Evolutionary conservation across 2,113 vertebrate genomes (phyloP).

Genomic region (Gadus chalcogrammus): DNA sequence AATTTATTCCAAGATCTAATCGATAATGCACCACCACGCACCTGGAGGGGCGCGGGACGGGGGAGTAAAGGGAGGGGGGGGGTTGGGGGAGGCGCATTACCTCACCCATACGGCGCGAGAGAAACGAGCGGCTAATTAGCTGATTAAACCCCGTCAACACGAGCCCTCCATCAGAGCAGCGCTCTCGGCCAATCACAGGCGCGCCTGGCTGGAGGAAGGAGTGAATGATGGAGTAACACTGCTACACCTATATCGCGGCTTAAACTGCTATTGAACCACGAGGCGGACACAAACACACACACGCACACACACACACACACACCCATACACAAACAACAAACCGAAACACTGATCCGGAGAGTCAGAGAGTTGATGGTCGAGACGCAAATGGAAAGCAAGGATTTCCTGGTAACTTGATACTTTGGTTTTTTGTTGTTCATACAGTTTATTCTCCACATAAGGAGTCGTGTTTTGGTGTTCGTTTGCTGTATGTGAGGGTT

Average conservation of each 20-base stretch:
- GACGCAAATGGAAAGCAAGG: too few relatives aligned
- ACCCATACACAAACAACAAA: too few relatives aligned
- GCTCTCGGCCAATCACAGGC: constrained; percentile 67
- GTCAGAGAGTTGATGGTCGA: too few relatives aligned
- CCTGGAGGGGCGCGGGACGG: constrained; percentile 59
- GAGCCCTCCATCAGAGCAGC: constrained; percentile 34
- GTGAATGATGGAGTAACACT: constrained; percentile 26
- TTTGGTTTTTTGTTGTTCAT: too few relatives aligned
- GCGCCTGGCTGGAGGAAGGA: constrained; percentile 36
- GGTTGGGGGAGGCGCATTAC: constrained; percentile 65
- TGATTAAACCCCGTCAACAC: constrained; percentile 74
- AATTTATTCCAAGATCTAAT: constrained; percentile 46
- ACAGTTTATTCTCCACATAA: too few relatives aligned
- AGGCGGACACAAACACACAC: background rate
- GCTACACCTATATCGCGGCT: constrained; percentile 30
- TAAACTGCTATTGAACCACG: constrained; percentile 31
- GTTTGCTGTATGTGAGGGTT: too few relatives aligned
- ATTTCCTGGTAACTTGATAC: constrained; percentile 11
- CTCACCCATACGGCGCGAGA: constrained; percentile 63
- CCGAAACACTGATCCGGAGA: background rate
- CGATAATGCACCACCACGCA: constrained; percentile 64
- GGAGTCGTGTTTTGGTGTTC: too few relatives aligned
- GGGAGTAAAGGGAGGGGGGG: constrained; percentile 3
- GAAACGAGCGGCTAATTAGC: constrained; percentile 76
- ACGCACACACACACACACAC: too few relatives aligned